phyloP scores from a whole-genome alignment of 2,888 invertebrate species.

The Thera britannica region DNA sequence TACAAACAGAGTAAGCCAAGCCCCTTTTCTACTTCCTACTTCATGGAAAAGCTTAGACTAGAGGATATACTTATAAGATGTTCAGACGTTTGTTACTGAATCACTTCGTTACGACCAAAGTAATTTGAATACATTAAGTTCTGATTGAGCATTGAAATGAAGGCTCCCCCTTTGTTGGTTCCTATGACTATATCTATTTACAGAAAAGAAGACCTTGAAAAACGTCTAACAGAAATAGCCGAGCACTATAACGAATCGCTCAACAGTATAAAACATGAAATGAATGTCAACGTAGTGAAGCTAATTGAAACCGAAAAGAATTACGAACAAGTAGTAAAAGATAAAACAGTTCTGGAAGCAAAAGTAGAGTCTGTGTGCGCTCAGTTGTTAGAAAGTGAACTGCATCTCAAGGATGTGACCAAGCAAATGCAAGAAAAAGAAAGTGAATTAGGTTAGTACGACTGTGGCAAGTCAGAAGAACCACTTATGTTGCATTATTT shows the following conservation, averaged over 20 bases:
- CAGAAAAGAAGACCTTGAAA: conserved; percentile 74
- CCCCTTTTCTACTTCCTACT: background rate
- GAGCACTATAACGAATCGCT: conserved; percentile 65
- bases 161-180: too few species aligned
- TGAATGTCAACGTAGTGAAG: conserved; percentile 56
- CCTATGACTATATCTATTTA: background rate
- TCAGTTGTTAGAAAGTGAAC: conserved; percentile 60
- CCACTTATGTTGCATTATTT: too few species aligned
- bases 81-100: too few species aligned
- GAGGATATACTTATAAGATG: too few species aligned
- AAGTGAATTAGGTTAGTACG: conserved; percentile 48
- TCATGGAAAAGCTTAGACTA: background rate
- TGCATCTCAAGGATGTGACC: conserved; percentile 49
- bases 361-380: conserved; percentile 56
- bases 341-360: conserved; percentile 54
- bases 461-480: background rate
- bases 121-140: too few species aligned
- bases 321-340: conserved; percentile 57
- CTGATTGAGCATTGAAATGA: background rate
- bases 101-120: too few species aligned
- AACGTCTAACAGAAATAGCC: conserved; percentile 61
- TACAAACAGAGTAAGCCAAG: conserved; percentile 65
- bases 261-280: conserved; percentile 58
- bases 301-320: conserved; percentile 65
- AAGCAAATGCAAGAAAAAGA: conserved; percentile 53